Conservation (phyloP, 2,888 invertebrate genomes). For the Aspidapion aeneum region DNA sequence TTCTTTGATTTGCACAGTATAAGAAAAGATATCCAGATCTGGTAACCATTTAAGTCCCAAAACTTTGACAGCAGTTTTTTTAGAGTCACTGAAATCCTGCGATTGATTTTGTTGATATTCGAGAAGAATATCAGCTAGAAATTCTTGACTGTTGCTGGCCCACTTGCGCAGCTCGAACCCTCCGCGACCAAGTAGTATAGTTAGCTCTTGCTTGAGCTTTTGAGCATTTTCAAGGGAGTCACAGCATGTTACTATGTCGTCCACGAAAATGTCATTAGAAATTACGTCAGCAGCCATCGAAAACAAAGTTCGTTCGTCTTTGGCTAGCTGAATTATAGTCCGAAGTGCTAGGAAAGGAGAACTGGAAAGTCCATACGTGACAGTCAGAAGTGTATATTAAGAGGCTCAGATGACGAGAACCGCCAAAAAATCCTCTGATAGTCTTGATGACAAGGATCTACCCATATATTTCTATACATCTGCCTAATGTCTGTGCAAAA, state of each 20-base stretch:
- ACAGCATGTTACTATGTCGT: neutral
- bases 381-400: neutral
- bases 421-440: neutral
- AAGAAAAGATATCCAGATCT: neutral
- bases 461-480: neutral
- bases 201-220: neutral
- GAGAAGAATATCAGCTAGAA: neutral
- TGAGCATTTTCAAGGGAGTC: neutral
- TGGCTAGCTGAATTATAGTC: neutral
- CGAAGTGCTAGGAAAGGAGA: neutral
- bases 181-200: neutral
- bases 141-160: neutral
- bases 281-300: neutral
- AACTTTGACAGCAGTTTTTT: neutral
- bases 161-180: neutral
- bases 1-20: neutral
- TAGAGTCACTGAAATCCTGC: neutral
- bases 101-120: neutral
- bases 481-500: neutral
- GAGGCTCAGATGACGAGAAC: neutral
- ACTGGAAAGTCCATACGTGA: neutral
- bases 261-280: neutral
- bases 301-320: neutral
- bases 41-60: neutral
- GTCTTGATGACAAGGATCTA: neutral